Evolutionary conservation across 2,888 invertebrate species (phyloP).

Genomic region (Eupithecia insigniata): DNA sequence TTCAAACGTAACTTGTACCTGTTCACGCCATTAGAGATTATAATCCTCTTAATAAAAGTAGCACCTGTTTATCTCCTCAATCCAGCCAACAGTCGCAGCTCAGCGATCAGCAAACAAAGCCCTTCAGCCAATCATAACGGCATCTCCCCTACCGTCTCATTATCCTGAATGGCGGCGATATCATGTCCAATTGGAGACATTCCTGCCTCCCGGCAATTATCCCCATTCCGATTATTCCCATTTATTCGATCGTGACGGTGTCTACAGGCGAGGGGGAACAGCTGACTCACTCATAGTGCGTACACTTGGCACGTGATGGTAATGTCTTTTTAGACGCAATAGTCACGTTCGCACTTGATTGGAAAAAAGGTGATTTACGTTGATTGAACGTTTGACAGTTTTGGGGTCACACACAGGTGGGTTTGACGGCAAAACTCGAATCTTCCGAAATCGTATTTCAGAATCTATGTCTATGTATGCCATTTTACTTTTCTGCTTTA

Average conservation of each 20-base stretch:
- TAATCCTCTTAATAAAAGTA: not conserved
- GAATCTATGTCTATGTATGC: not conserved
- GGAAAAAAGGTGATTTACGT: slow-evolving; percentile 8
- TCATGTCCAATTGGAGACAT: slow-evolving; percentile 39
- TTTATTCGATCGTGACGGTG: slow-evolving; percentile 35
- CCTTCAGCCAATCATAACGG: slow-evolving; percentile 30
- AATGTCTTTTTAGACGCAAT: not conserved
- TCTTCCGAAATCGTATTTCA: not conserved
- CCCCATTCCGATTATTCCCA: slow-evolving; percentile 35
- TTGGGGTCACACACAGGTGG: not conserved
- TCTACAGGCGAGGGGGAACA: slow-evolving; percentile 19
- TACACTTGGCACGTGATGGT: slow-evolving; percentile 9
- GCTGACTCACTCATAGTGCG: slow-evolving; percentile 21
- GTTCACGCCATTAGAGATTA: not conserved
- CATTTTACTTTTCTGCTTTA: not conserved
- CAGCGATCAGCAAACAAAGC: slow-evolving; percentile 29
- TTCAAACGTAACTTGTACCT: not conserved
- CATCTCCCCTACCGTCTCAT: slow-evolving; percentile 30
- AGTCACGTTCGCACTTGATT: slow-evolving; percentile 9
- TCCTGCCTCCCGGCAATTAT: slow-evolving; percentile 42
- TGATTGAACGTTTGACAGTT: slow-evolving; percentile 2
- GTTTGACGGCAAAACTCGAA: not conserved
- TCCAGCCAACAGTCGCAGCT: slow-evolving; percentile 13
- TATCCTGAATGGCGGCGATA: slow-evolving; percentile 30
- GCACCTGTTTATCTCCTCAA: slow-evolving; percentile 5